phyloP scores from a whole-genome alignment of 2,888 invertebrate genomes.

The Netelia inedita region DNA sequence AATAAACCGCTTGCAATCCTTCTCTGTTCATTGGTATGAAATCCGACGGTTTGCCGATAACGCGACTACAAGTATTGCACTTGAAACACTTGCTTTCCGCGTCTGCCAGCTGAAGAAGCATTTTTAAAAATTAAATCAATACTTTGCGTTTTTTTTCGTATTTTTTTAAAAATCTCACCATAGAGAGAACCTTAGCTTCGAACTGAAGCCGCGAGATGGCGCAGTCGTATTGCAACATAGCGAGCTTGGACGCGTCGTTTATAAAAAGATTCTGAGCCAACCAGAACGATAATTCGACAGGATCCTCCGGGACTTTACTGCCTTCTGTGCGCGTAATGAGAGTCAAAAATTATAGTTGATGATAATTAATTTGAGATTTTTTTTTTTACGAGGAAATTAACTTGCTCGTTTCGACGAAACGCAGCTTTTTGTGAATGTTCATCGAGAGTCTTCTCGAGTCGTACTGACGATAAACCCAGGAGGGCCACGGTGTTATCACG shows the following conservation, averaged over 20 bases:
- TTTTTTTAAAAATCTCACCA: conserved; percentile 79
- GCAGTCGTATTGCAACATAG: conserved; percentile 89
- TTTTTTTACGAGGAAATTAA: conserved; percentile 23
- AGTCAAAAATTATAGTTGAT: conserved; percentile 29
- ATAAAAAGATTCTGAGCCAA: conserved; percentile 92
- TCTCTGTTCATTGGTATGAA: conserved; percentile 93
- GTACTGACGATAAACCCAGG: conserved; percentile 89
- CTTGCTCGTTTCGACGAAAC: conserved; percentile 80
- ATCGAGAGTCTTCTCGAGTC: conserved; percentile 85
- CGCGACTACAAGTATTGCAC: conserved; percentile 85
- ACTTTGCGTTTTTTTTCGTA: not conserved
- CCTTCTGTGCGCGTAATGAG: conserved; percentile 80
- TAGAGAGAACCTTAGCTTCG: conserved; percentile 86
- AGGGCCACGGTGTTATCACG: conserved; percentile 88
- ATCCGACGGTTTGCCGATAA: conserved; percentile 88
- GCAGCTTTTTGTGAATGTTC: conserved; percentile 82
- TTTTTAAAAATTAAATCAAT: not conserved
- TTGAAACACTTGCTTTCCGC: conserved; percentile 85
- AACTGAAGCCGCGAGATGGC: conserved; percentile 89
- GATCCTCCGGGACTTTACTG: conserved; percentile 88
- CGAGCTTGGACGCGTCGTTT: conserved; percentile 88
- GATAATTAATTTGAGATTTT: conserved; percentile 78
- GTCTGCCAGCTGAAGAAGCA: conserved; percentile 68
- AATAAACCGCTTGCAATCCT: conserved; percentile 92
- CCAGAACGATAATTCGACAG: conserved; percentile 92